Evolutionary conservation across 2,888 invertebrate genomes (phyloP).

Genomic region (Chrysomela aeneicollis): DNA sequence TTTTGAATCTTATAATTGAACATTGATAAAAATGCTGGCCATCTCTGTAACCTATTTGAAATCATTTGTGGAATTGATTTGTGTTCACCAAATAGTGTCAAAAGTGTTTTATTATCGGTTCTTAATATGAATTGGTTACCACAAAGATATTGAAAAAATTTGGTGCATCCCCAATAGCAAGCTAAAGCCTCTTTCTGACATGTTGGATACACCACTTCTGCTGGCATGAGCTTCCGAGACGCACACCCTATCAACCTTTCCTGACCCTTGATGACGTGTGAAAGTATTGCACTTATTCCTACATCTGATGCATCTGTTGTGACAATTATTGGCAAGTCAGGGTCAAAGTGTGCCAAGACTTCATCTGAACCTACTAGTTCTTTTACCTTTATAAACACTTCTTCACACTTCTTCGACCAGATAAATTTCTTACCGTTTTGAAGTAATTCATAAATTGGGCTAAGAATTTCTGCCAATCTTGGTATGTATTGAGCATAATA

Average conservation of each 20-base stretch:
- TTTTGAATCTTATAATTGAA: conserved; percentile 10
- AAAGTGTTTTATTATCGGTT: conserved; percentile 13
- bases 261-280: conserved; percentile 6
- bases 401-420: conserved; percentile 29
- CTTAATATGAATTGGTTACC: conserved; percentile 4
- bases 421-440: conserved; percentile 21
- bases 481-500: conserved; percentile 35
- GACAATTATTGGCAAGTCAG: conserved; percentile 24
- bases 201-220: conserved; percentile 18
- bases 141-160: conserved; percentile 16
- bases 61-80: background rate
- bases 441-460: conserved; percentile 30
- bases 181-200: conserved; percentile 15
- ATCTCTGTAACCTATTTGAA: background rate
- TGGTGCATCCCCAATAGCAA: conserved; percentile 1
- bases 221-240: conserved; percentile 21
- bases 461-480: conserved; percentile 19
- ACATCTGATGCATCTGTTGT: conserved; percentile 19
- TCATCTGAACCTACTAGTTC: conserved; percentile 19
- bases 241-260: conserved; percentile 20
- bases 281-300: conserved; percentile 25
- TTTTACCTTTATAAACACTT: conserved; percentile 28
- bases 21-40: conserved; percentile 8
- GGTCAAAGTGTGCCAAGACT: conserved; percentile 28
- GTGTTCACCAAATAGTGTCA: background rate